Evolutionary conservation across 2,113 vertebrate species (phyloP), one percentile per base, ranked within the genome.

Genomic region (Oryzias javanicus): DNA sequence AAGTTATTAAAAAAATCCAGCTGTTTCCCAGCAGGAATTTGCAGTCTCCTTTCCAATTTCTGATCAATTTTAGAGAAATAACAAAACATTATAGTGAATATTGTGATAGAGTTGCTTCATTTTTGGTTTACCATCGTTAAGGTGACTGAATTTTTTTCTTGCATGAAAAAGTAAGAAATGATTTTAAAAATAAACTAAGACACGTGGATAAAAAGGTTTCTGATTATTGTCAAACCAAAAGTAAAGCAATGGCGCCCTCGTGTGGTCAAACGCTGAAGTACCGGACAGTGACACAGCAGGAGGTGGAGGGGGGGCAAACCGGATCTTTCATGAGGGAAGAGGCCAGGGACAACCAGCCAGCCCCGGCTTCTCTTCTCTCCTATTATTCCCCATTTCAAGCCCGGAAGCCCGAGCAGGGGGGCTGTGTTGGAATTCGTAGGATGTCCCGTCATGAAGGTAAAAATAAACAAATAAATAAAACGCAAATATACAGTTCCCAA

Each of bases 371-470:
- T 80, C 88, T 72, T 60, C 79, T 61, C 79, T 73, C 10, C 59
- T 60, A 69, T 61, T 69, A 72, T 74, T 85, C 67, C 78, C 50
- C 70, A 67, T 67, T 77, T 45, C 57, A 27, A 64, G 56, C 73
- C 17, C 66, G 55, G 82, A 75, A 87, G 81, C 84, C 89, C 89
- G 59, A 69, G 64, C 67, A 80, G 74, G 74, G 22, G 88, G 83
- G 79, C 83, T 81, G 85, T 50, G 42, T 61, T 65, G 58, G 78
- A 62, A 85, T 83, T 67, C 85, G 76, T 89, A 93, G 91, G 90
- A 93, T 93, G 92, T 93, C 92, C 91, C 92, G 92, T 70, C 92
- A 93, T 93, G 92, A 93, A 92, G 92, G 92, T 93, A 82, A 89
- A 81, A 48, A 22, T 3, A 6, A n/a, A n/a, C n/a, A n/a, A n/a